Evolutionary conservation across 2,888 invertebrate genomes (phyloP).

Genomic region (Drosophila subquinaria): DNA sequence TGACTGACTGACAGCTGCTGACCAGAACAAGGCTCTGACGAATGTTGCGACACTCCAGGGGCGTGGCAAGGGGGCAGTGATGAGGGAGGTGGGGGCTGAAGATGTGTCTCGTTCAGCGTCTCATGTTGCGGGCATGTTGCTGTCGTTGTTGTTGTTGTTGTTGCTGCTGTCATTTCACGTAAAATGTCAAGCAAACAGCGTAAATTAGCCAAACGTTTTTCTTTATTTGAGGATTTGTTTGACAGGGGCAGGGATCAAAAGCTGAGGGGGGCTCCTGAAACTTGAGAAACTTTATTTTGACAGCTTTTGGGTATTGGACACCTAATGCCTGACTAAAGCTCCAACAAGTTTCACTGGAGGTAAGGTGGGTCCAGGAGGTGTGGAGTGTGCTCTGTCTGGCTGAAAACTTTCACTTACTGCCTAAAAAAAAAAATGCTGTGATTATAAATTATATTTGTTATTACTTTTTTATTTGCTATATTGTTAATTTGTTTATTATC

Average conservation of each 20-base stretch:
- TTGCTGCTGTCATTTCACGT: slow-evolving; percentile 55
- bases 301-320: slow-evolving; percentile 67
- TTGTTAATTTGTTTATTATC: slow-evolving; percentile 34
- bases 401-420: slow-evolving; percentile 38
- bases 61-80: slow-evolving; percentile 2
- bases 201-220: slow-evolving; percentile 78
- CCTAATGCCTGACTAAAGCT: slow-evolving; percentile 53
- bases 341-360: slow-evolving; percentile 11
- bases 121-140: slow-evolving; percentile 64
- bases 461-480: slow-evolving; percentile 6
- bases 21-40: slow-evolving; percentile 52
- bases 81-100: not conserved
- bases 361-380: not conserved
- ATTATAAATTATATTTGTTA: slow-evolving; percentile 11
- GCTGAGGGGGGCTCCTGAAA: slow-evolving; percentile 50
- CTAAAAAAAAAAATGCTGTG: slow-evolving; percentile 24
- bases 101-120: slow-evolving; percentile 32
- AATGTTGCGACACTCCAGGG: slow-evolving; percentile 19
- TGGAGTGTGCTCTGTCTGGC: slow-evolving; percentile 16
- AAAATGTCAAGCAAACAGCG: slow-evolving; percentile 79
- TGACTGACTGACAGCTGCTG: slow-evolving; percentile 60
- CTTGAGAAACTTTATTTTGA: slow-evolving; percentile 76
- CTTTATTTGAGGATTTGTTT: slow-evolving; percentile 30
- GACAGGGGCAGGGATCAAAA: not conserved
- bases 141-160: slow-evolving; percentile 24